Base-by-base conservation (phyloP, 1,140 invertebrate species). In the Drosophila pseudoananassae region DNA sequence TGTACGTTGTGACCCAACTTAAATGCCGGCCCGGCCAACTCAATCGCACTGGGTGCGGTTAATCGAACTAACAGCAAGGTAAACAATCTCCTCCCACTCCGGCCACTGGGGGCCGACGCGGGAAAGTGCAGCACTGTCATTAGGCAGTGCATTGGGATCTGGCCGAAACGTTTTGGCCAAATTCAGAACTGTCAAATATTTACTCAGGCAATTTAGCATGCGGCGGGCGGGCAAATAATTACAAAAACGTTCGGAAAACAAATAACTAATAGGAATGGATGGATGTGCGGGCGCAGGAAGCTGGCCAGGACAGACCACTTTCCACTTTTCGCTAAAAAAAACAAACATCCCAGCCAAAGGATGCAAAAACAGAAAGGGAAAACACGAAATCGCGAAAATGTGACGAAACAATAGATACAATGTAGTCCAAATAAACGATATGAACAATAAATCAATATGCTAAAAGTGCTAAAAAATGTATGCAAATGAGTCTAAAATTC, bases 161-260 rank as follows among this genome's bases (percentile, higher is more conserved):
- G 64, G 31, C 64, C 66, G 50, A 56, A 57, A 68, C 72, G 58
- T 46, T 66, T 82, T 76, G 55, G 76, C 61, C 79, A 88, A 87
- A 87, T 88, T 79, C 71, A 88, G 83, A 88, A 88, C 78, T 83
- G 84, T 89, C 83, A 83, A 88, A 88, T 88, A 88, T 88, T 88
- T 83, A 78, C 83, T 54, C 68, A 83, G 84, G 78, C 83, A 88
- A 88, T 88, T 88, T 88, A 89, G 83, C 84, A 79, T 88, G 84
- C 84, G 84, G 84, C 83, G 68, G 79, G 76, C 73, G 76, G 53
- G 84, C 84, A 88, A 88, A 88, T 88, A 88, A 88, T 89, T 88
- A 83, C 83, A 89, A 88, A 88, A 89, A 89, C 79, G 78, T 83
- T 77, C 76, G 54, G 79, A 89, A 89, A 89, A 89, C 72, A 88